Conservation (phyloP, 1,140 invertebrate species). For the Diuraphis noxia region DNA sequence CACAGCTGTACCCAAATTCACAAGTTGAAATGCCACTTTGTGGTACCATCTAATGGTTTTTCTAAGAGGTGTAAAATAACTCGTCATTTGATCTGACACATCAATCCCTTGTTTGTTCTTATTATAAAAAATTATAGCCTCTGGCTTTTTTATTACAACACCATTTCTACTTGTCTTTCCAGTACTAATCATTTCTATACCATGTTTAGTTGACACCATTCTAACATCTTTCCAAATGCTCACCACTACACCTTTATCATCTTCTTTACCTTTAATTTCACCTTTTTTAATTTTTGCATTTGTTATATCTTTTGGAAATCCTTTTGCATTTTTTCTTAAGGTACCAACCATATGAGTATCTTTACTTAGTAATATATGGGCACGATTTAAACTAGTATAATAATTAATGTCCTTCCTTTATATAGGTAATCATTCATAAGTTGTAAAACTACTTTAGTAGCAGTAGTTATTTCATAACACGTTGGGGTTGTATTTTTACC, state of each 20-base stretch:
- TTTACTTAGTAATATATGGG: slow-evolving; percentile 53
- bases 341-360: slow-evolving; percentile 59
- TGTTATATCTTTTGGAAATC: slow-evolving; percentile 59
- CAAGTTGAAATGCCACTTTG: neutral
- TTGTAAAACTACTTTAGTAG: slow-evolving; percentile 55
- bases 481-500: slow-evolving; percentile 46
- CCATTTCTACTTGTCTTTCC: slow-evolving; percentile 15
- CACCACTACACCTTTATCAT: slow-evolving; percentile 57
- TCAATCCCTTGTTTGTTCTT: slow-evolving; percentile 59
- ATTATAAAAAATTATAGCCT: slow-evolving; percentile 7
- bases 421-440: slow-evolving; percentile 35
- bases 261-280: slow-evolving; percentile 59
- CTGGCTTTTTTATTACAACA: slow-evolving; percentile 56
- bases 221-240: slow-evolving; percentile 61
- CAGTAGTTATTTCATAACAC: slow-evolving; percentile 55
- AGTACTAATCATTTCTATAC: neutral
- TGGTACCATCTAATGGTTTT: slow-evolving; percentile 58
- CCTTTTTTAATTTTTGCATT: slow-evolving; percentile 59
- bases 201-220: slow-evolving; percentile 60
- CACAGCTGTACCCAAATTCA: neutral
- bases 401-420: slow-evolving; percentile 53
- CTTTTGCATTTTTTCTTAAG: slow-evolving; percentile 57
- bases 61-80: slow-evolving; percentile 60
- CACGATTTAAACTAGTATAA: slow-evolving; percentile 56
- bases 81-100: slow-evolving; percentile 61